A percentile compares a stretch with the other conserved stretches of the same genome.
Conservation (phyloP, 2,113 vertebrate genomes). For the Motacilla tschutschensis region DNA sequence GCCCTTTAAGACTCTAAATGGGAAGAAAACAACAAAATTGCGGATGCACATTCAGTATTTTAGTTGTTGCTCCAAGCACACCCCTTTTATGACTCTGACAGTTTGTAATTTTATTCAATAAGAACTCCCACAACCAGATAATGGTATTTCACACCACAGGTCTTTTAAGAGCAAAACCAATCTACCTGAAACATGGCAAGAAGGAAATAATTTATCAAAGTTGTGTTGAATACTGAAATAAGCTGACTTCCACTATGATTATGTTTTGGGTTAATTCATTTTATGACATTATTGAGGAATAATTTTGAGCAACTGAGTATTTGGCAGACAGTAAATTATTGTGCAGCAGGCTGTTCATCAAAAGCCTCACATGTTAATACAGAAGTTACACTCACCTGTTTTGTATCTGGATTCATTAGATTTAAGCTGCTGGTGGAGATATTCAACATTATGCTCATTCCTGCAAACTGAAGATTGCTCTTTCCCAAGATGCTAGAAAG, state of each 20-base stretch:
- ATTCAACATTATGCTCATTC: conserved; percentile 94
- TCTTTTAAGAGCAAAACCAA: neutral
- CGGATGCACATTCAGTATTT: neutral
- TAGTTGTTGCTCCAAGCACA: neutral
- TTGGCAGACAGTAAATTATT: neutral
- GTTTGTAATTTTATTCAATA: neutral
- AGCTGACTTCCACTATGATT: neutral
- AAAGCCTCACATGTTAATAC: neutral
- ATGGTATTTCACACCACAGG: neutral
- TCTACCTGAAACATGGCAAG: neutral
- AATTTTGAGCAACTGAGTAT: neutral
- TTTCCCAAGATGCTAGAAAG: conserved; percentile 94
- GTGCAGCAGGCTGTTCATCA: neutral
- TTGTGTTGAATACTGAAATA: neutral
- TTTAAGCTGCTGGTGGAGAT: conserved; percentile 97
- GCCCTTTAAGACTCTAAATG: neutral
- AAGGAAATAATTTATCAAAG: neutral
- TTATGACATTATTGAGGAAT: neutral
- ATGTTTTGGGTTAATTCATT: neutral
- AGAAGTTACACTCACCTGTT: conserved; percentile 82
- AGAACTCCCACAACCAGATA: neutral
- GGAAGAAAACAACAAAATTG: neutral
- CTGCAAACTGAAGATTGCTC: conserved; percentile 96
- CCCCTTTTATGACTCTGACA: neutral
- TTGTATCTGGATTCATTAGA: conserved; percentile 92